phyloP scores from a whole-genome alignment of 2,888 invertebrate species.

The Galerucella calmariensis region DNA sequence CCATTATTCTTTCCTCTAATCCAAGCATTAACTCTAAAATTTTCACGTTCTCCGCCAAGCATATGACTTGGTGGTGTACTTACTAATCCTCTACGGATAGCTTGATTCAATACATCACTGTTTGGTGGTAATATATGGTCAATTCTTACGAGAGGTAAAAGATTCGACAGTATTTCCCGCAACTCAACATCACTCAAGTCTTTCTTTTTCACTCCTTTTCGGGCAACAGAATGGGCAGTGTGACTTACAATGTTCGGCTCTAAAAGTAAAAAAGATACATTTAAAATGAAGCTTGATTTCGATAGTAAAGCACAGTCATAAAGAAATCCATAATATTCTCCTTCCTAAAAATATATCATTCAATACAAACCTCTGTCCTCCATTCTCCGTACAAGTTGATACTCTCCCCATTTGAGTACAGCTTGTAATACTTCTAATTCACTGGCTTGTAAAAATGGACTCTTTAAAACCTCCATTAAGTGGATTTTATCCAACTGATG shows the following conservation, averaged over 20 bases:
- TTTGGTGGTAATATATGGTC: conserved; percentile 91
- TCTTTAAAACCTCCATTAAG: conserved; percentile 79
- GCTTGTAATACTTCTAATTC: conserved; percentile 90
- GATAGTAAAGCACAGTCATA: not conserved
- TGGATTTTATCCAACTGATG: conserved; percentile 82
- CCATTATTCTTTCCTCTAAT: conserved; percentile 81
- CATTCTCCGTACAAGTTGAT: conserved; percentile 82
- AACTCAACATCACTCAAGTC: conserved; percentile 88
- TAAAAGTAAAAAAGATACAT: conserved; percentile 57
- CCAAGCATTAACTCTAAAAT: conserved; percentile 81
- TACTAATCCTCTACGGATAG: conserved; percentile 78
- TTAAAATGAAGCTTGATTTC: not conserved
- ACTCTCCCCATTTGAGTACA: conserved; percentile 90
- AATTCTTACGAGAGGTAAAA: conserved; percentile 85
- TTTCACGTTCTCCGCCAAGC: conserved; percentile 80
- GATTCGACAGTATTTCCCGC: conserved; percentile 84
- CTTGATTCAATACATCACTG: conserved; percentile 79
- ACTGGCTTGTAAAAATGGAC: conserved; percentile 84
- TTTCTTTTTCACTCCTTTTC: conserved; percentile 84
- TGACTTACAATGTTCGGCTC: conserved; percentile 92
- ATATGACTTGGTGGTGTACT: conserved; percentile 87
- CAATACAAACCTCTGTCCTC: conserved; percentile 76
- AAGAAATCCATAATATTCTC: no score
- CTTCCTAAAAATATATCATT: not conserved
- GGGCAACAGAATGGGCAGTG: conserved; percentile 90